phyloP scores from a whole-genome alignment of 2,888 invertebrate species.

The Lepeophtheirus nordmannii region DNA sequence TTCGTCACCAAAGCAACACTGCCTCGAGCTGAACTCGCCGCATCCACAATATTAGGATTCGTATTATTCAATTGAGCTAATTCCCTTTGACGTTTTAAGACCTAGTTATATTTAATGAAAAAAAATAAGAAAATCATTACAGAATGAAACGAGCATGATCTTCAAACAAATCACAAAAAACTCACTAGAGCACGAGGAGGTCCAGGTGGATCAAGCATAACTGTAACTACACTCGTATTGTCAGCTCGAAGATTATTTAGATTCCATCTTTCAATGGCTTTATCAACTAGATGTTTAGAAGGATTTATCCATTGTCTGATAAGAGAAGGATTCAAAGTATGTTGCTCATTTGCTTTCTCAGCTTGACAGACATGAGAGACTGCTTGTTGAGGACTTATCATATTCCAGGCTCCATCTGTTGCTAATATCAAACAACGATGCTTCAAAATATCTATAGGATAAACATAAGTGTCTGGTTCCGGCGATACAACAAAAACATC shows the following conservation, averaged over 20 bases:
- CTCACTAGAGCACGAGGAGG: conserved; percentile 44
- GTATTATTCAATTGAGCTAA: conserved; percentile 7
- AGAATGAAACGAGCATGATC: too few relatives aligned
- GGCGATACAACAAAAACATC: conserved; percentile 94
- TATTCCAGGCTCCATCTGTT: conserved; percentile 94
- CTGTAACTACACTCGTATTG: conserved; percentile 82
- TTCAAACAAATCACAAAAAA: too few relatives aligned
- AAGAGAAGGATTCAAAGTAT: conserved; percentile 28
- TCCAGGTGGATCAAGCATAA: conserved; percentile 78
- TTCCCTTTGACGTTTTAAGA: conserved; percentile 20
- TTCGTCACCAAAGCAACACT: conserved; percentile 22
- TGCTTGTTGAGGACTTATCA: conserved; percentile 60
- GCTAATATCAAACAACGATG: conserved; percentile 71
- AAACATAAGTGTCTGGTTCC: conserved; percentile 80
- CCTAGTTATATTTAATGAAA: neutral
- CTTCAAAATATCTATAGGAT: conserved; percentile 58
- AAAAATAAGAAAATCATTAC: neutral
- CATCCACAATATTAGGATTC: conserved; percentile 7
- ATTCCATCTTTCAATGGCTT: conserved; percentile 67
- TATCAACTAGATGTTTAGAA: conserved; percentile 70
- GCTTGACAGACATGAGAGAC: conserved; percentile 67
- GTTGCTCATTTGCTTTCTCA: conserved; percentile 55
- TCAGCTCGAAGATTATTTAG: conserved; percentile 76
- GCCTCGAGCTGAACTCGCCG: conserved; percentile 9
- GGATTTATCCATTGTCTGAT: conserved; percentile 61